Evolutionary conservation across 2,113 vertebrate genomes (phyloP), one percentile per base, ranked within the genome.

Genomic region (Cynocephalus volans): DNA sequence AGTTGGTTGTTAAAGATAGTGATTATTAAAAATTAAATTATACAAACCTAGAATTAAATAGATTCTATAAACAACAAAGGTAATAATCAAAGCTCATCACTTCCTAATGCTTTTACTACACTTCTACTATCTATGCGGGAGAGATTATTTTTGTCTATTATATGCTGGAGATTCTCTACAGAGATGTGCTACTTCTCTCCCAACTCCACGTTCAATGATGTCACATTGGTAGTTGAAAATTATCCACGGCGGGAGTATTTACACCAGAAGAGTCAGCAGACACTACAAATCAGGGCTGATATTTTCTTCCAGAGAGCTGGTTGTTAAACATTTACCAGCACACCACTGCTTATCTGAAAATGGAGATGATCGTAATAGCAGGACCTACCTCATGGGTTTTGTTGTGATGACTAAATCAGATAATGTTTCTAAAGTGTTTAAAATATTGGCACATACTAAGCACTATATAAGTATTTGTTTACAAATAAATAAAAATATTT

Each of bases 151-250:
- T 4, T 28, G 41, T 33, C 28, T 62, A 0, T n/a, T 1, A 2
- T 19, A 2, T 17, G 10, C 11, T 17, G 54, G 77, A 41, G 54
- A 18, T 8, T 0, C 50, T 0, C 0, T 1, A 3, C 0, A 4
- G 24, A 6, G 41, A 5, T 8, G 14, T n/a, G 31, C 28, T 2
- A 0, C 19, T 58, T 23, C 7, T 6, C 0, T 19, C 23, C 62
- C 65, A 0, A 41, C 36, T 31, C 48, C 36, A 5, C 13, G 5
- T 10, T 45, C 15, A 23, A 1, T 6, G 31, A 26, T 31, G 3
- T 21, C 56, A 36, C 3, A 0, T 5, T 26, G 9, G n/a, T 18
- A 36, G 28, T 41, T 52, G 73, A 58, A 31, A 70, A 9, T 1
- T 8, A 23, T 23, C 26, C 3, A 0, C 0, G 1, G 64, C 11